Conservation (phyloP, 2,888 invertebrate species). For the Sphaerophoria taeniata region DNA sequence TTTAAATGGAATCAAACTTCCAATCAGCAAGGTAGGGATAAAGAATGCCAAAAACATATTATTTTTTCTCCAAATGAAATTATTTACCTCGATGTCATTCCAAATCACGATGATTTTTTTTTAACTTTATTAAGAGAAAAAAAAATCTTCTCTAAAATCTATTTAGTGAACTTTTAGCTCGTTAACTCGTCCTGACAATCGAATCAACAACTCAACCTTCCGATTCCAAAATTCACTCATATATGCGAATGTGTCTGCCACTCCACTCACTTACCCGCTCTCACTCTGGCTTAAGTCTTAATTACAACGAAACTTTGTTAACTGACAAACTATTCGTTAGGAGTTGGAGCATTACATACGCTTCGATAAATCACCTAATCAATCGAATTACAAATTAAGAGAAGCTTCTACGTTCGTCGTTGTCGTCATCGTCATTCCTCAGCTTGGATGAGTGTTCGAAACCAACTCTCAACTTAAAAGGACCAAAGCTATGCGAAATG, state of each 20-base stretch:
- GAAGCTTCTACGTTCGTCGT: neutral
- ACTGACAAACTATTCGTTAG: constrained; percentile 76
- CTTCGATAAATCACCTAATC: constrained; percentile 77
- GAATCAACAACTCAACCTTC: neutral
- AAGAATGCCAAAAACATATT: constrained; percentile 34
- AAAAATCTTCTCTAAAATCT: constrained; percentile 28
- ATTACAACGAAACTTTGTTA: constrained; percentile 76
- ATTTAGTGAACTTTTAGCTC: constrained; percentile 48
- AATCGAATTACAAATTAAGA: constrained; percentile 76
- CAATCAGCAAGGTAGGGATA: neutral
- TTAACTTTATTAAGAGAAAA: constrained; percentile 5
- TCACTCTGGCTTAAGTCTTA: constrained; percentile 52
- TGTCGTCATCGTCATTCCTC: neutral
- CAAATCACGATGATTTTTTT: constrained; percentile 22
- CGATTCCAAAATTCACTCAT: neutral
- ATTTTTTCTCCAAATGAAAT: constrained; percentile 35
- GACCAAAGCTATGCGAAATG: constrained; percentile 10
- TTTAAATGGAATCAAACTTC: constrained; percentile 4
- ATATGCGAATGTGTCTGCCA: neutral
- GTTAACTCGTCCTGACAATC: neutral
- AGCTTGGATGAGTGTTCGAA: neutral
- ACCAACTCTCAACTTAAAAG: constrained; percentile 22
- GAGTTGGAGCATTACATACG: constrained; percentile 69
- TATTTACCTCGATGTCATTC: constrained; percentile 54
- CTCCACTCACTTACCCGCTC: neutral